Percentiles rank a stretch among this genome's conserved stretches.
These are phyloP conservation scores for Dasypolia templi DNA, from an alignment of 2,888 invertebrate species.

Conservation along the genomic window DNA sequence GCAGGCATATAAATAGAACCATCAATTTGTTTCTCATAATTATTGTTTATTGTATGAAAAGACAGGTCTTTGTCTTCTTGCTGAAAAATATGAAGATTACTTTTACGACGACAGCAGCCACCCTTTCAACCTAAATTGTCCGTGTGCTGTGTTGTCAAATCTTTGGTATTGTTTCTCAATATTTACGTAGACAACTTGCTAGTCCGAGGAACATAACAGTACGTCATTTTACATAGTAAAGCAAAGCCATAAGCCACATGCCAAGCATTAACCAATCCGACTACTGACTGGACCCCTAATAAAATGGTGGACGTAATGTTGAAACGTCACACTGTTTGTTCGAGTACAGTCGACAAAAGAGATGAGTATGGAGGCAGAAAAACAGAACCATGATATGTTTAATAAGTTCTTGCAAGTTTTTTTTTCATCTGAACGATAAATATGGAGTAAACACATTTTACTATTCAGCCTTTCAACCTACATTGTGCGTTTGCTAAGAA, in stretches of 20 bases:
- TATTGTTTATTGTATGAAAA: too few species aligned
- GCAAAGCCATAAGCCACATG: neutral
- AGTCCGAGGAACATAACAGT: conserved; percentile 11
- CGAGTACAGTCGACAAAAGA: conserved; percentile 14
- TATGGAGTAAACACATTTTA: neutral
- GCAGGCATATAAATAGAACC: neutral
- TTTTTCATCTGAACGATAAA: neutral
- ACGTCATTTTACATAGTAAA: conserved; percentile 24
- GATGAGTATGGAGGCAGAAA: neutral
- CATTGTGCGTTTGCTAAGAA: too few species aligned
- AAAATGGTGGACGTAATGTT: conserved; percentile 13
- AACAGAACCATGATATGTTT: neutral
- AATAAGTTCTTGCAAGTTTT: neutral
- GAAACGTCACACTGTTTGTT: neutral
- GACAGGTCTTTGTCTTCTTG: too few species aligned
- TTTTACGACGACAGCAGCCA: too few species aligned
- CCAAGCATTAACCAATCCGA: neutral
- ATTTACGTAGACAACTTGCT: conserved; percentile 24
- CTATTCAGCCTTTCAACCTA: neutral
- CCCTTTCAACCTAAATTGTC: too few species aligned
- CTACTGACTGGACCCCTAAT: neutral
- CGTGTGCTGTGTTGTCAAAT: too few species aligned
- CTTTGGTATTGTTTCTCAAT: too few species aligned
- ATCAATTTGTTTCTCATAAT: too few species aligned
- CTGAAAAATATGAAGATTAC: too few species aligned